Percentiles rank a stretch among this genome's conserved stretches.
Evolutionary conservation across 2,113 vertebrate species (phyloP).

Genomic region (Atlantisia rogersi): DNA sequence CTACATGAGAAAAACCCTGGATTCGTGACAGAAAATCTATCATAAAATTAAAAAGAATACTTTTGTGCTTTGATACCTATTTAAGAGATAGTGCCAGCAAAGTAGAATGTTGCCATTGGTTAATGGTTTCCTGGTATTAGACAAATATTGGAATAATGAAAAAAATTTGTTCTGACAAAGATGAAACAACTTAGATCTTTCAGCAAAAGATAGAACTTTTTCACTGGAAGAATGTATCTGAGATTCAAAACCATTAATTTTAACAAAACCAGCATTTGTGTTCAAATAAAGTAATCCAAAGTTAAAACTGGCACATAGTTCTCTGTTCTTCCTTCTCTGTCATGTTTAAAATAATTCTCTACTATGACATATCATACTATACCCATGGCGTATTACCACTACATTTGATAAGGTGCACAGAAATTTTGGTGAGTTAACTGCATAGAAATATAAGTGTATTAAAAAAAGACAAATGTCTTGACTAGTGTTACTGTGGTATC

Average conservation of each 20-base stretch:
- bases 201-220: background rate
- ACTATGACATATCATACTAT: background rate
- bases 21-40: background rate
- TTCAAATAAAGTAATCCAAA: background rate
- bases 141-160: background rate
- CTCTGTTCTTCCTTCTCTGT: background rate
- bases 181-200: background rate
- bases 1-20: background rate
- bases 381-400: background rate
- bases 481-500: background rate
- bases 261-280: background rate
- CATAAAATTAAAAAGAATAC: background rate
- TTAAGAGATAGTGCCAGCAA: conserved; percentile 15
- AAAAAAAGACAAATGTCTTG: background rate
- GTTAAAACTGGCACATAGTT: background rate
- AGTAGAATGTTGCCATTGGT: background rate
- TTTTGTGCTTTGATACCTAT: background rate
- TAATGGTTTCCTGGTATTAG: background rate
- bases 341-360: background rate
- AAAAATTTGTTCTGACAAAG: background rate
- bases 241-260: background rate
- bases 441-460: background rate
- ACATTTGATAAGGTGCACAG: background rate
- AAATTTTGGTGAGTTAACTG: background rate
- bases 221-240: background rate